phyloP scores from a whole-genome alignment of 1,140 invertebrate species.

The Rhizoglyphus robini region DNA sequence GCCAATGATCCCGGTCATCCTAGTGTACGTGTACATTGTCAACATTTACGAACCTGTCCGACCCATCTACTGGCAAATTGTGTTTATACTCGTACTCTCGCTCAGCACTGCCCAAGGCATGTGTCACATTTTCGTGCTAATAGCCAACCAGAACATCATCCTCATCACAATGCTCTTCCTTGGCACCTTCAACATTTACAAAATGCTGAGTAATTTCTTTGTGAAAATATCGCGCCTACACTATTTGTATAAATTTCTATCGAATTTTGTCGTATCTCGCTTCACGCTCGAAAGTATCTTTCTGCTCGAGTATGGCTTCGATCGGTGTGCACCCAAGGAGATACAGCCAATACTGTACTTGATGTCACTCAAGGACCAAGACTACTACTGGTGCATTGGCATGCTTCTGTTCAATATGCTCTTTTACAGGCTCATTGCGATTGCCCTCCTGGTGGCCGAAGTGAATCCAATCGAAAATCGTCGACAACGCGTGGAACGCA shows the following conservation, averaged over 20 bases:
- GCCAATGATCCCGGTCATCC: not conserved
- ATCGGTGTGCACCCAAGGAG: not conserved
- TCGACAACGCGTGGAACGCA: not conserved
- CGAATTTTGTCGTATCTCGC: not conserved
- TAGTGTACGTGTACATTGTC: not conserved
- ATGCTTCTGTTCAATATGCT: not conserved
- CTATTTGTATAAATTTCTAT: not conserved
- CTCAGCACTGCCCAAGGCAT: not conserved
- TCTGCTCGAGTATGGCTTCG: constrained; percentile 7
- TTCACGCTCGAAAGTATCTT: not conserved
- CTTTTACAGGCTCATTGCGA: not conserved
- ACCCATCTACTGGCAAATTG: not conserved
- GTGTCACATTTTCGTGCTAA: not conserved
- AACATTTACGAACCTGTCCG: not conserved
- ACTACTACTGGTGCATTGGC: not conserved
- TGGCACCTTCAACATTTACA: not conserved
- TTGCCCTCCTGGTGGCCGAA: not conserved
- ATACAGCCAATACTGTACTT: not conserved
- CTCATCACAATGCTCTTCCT: not conserved
- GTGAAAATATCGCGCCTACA: not conserved
- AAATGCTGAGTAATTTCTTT: not conserved
- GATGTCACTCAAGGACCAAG: not conserved
- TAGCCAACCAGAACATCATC: not conserved
- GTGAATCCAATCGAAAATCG: not conserved
- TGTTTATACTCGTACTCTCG: not conserved